Conservation (phyloP, 2,113 vertebrate species). For the Oceanodroma tethys region DNA sequence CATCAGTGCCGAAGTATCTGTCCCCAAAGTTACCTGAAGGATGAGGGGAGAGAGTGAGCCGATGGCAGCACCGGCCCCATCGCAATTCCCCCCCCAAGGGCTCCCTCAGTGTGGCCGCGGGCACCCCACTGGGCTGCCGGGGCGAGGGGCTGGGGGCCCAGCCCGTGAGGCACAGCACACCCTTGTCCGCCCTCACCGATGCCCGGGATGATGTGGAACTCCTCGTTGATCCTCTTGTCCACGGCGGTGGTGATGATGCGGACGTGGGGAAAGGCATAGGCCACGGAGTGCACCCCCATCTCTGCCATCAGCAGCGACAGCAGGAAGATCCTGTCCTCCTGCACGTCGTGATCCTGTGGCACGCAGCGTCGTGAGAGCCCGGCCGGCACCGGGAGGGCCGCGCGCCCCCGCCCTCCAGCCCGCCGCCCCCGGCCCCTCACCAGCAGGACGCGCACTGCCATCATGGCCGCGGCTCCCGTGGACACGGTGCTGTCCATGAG, state of each 20-base stretch:
- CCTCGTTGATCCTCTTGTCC: slow-evolving; percentile 87
- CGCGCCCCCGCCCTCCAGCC: fast-evolving
- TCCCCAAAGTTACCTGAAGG: slow-evolving; percentile 88
- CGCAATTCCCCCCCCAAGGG: fast-evolving
- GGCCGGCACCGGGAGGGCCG: fast-evolving
- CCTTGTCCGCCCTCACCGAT: slow-evolving; percentile 74
- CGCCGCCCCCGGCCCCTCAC: background rate
- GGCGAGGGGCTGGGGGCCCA: no score
- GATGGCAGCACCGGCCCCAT: fast-evolving
- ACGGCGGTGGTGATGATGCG: slow-evolving; percentile 90
- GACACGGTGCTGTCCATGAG: slow-evolving; percentile 94
- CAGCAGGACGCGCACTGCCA: slow-evolving; percentile 86
- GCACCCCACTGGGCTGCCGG: background rate
- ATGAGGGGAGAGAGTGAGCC: background rate
- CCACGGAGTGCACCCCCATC: slow-evolving; percentile 90
- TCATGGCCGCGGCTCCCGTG: slow-evolving; percentile 87
- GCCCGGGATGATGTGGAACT: slow-evolving; percentile 91
- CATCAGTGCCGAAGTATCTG: slow-evolving; percentile 88
- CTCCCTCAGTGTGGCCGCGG: fast-evolving
- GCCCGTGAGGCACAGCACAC: fast-evolving
- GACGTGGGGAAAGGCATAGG: slow-evolving; percentile 87
- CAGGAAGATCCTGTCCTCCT: slow-evolving; percentile 90
- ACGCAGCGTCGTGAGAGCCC: fast-evolving
- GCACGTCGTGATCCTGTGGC: slow-evolving; percentile 85
- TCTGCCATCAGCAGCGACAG: slow-evolving; percentile 89